A percentile compares a stretch with the other conserved stretches of the same genome.
phyloP scores from a whole-genome alignment of 2,113 vertebrate species.

The Xenus cinereus region DNA sequence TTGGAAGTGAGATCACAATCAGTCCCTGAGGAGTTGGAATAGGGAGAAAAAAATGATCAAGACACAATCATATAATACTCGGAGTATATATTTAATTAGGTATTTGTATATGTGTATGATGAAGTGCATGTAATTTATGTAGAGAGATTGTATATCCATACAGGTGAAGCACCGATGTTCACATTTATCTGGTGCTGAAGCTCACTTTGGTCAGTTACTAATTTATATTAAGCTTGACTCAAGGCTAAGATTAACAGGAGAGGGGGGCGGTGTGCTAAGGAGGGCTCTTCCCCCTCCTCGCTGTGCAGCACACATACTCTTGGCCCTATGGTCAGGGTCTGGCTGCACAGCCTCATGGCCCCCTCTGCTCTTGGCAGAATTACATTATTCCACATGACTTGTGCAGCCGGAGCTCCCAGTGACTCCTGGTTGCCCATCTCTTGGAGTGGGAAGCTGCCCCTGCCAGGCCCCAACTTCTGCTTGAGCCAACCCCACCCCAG shows the following conservation, averaged over 20 bases:
- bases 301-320: no score
- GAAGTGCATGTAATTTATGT: neutral
- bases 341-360: neutral
- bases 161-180: neutral
- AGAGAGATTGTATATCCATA: neutral
- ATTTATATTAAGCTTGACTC: no score
- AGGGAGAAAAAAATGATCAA: neutral
- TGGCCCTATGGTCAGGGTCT: accelerated
- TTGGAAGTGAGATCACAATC: neutral
- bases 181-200: neutral
- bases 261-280: neutral
- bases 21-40: neutral
- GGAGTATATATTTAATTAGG: neutral
- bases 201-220: neutral
- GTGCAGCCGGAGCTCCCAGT: neutral
- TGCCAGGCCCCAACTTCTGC: neutral
- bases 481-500: neutral
- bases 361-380: neutral
- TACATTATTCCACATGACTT: no score
- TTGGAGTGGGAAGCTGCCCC: accelerated
- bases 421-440: neutral
- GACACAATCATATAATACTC: neutral
- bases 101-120: neutral
- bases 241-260: neutral
- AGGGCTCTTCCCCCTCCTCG: neutral